Base-by-base conservation (phyloP, 2,888 invertebrate genomes). In the Cantharis lateralis region DNA sequence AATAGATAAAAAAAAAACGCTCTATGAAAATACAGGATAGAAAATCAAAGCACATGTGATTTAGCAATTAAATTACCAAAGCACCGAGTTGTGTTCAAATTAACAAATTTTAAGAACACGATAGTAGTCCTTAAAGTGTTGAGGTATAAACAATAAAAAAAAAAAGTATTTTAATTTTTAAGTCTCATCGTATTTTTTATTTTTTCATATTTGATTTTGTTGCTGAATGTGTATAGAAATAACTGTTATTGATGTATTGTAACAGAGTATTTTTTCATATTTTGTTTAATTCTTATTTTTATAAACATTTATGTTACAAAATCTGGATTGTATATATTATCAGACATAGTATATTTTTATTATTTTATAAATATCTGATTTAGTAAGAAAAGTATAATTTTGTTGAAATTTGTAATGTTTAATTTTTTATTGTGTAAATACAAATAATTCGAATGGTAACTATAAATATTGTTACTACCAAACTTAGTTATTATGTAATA, bases 11-110 rank as follows among this genome's bases (percentile, higher is more conserved):
- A 66, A 20, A 66, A 20, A 18, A 24, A 20, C 24, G 64, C 64
- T 66, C 64, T 24, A 74, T 71, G 68, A 70, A 77, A 70, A 73
- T 78, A 78, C 72, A 75, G 74, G 78, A 80, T 78, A 77, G 32
- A 77, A 83, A 82, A 83, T 83, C 83, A 82, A 83, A 83, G 82
- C 82, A 83, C 82, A 82, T 83, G 83, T 83, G 83, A 83, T 83
- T 81, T 80, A 80, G 74, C 63, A 72, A 80, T 78, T 81, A 80
- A 82, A 83, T 84, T 84, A 86, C 86, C 87, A 87, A 87, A 87
- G 87, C 87, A 88, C 88, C 88, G 82, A 85, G 86, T 87, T 87
- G 88, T 88, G 88, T 88, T 88, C 87, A 87, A 78, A 80, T 79
- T 75, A 78, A 72, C 48, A 68, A 72, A 77, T 73, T 68, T 77